These are phyloP conservation scores for Spinus pinus DNA, from an alignment of 2,797 vertebrate species.

Conservation along the genomic window DNA sequence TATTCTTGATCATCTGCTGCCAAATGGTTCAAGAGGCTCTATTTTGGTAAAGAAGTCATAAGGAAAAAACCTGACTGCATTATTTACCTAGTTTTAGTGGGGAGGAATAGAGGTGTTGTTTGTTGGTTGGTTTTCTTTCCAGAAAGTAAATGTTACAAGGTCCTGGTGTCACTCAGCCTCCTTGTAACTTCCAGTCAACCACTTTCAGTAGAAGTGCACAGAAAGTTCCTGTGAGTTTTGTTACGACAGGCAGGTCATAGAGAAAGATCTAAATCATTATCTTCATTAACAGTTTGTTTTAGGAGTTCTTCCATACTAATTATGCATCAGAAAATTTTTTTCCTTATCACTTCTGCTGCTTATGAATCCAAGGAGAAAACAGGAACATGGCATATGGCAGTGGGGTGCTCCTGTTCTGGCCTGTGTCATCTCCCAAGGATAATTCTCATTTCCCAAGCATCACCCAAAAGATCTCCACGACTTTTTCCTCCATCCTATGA, in stretches of 20 bases:
- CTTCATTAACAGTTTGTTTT: background rate
- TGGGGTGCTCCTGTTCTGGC: background rate
- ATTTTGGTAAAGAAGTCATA: background rate
- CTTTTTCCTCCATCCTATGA: background rate
- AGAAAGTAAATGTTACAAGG: background rate
- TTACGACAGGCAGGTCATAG: background rate
- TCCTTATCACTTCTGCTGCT: background rate
- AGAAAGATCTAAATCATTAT: background rate
- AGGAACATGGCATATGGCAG: background rate
- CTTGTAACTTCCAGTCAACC: background rate
- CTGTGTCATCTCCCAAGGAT: background rate
- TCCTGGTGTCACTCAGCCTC: background rate
- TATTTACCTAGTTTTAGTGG: background rate
- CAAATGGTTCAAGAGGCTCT: background rate
- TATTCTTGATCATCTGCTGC: background rate
- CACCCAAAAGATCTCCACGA: background rate
- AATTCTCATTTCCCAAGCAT: background rate
- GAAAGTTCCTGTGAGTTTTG: background rate
- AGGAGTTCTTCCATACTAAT: background rate
- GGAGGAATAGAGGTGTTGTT: accelerated
- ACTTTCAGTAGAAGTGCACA: background rate
- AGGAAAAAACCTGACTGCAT: background rate
- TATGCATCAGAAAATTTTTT: background rate
- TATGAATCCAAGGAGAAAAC: background rate
- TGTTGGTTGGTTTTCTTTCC: background rate